Evolutionary conservation across 2,888 invertebrate genomes (phyloP).

Genomic region (Geotrupes spiniger): DNA sequence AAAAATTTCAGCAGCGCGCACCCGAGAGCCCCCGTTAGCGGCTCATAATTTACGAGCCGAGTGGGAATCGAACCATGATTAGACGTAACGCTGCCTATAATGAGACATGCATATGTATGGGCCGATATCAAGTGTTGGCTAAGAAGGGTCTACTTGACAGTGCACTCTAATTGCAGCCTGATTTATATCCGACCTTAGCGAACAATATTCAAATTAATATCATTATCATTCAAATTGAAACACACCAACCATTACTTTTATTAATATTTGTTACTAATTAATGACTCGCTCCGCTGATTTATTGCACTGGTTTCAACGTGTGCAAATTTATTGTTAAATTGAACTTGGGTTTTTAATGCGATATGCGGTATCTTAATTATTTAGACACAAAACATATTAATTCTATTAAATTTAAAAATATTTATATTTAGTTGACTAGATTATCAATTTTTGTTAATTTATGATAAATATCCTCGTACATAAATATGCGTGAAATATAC

Average conservation of each 20-base stretch:
- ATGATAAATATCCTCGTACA: too few species aligned
- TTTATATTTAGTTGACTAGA: too few species aligned
- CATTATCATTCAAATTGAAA: constrained; percentile 40
- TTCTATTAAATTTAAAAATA: too few species aligned
- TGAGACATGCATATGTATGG: constrained; percentile 49
- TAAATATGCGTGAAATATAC: too few species aligned
- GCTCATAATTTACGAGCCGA: constrained; percentile 20
- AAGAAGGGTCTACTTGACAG: constrained; percentile 41
- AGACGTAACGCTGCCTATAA: constrained; percentile 36
- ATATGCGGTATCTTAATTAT: too few species aligned
- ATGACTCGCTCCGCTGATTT: constrained; percentile 9
- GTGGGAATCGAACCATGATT: constrained; percentile 42
- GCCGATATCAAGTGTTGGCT: constrained; percentile 39
- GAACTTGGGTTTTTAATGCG: too few species aligned
- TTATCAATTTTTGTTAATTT: too few species aligned
- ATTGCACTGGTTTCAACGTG: not conserved
- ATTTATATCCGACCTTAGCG: constrained; percentile 36
- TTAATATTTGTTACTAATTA: constrained; percentile 18
- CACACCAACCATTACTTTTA: constrained; percentile 14
- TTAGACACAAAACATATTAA: too few species aligned
- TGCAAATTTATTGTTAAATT: too few species aligned
- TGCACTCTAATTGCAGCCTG: constrained; percentile 32
- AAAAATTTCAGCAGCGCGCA: constrained; percentile 3
- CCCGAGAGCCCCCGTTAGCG: constrained; percentile 2
- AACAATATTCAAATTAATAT: constrained; percentile 37